phyloP scores from a whole-genome alignment of 2,888 invertebrate species.

The Chymomyza caudatula region DNA sequence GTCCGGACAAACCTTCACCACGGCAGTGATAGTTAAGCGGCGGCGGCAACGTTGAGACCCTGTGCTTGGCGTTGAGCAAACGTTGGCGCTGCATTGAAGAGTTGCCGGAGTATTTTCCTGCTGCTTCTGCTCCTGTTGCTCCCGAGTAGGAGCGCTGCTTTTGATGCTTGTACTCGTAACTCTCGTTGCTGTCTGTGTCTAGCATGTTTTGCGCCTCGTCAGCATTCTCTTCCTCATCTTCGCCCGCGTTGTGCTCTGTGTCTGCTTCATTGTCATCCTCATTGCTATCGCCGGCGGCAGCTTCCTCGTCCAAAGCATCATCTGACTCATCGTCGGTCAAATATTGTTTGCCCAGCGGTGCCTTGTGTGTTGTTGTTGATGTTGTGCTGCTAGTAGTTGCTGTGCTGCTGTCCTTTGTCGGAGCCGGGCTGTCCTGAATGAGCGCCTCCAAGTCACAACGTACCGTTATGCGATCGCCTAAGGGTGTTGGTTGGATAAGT shows the following conservation, averaged over 20 bases:
- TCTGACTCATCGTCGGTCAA: constrained; percentile 17
- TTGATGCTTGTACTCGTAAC: constrained; percentile 55
- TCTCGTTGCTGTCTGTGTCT: constrained; percentile 56
- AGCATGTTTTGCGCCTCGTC: constrained; percentile 56
- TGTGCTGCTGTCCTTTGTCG: constrained; percentile 18
- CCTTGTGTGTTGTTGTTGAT: constrained; percentile 31
- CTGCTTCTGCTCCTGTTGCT: not conserved
- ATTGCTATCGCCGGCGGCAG: constrained; percentile 30
- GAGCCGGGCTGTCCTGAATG: constrained; percentile 76
- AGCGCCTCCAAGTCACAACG: constrained; percentile 91
- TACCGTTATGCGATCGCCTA: constrained; percentile 88
- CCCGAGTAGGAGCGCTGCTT: constrained; percentile 17
- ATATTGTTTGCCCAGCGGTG: constrained; percentile 10
- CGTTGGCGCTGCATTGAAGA: constrained; percentile 22
- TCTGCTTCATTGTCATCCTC: constrained; percentile 37
- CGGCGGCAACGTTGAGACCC: constrained; percentile 11
- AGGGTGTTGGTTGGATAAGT: not conserved
- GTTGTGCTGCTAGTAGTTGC: constrained; percentile 50
- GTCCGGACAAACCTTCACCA: constrained; percentile 88
- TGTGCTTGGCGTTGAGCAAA: constrained; percentile 33
- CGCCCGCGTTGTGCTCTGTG: constrained; percentile 32
- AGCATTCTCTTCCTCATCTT: constrained; percentile 54
- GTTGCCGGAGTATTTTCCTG: not conserved
- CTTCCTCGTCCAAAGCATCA: constrained; percentile 8
- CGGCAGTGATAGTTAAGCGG: constrained; percentile 81